Base-by-base conservation (phyloP, 1,140 invertebrate species). In the Coptotermes formosanus region DNA sequence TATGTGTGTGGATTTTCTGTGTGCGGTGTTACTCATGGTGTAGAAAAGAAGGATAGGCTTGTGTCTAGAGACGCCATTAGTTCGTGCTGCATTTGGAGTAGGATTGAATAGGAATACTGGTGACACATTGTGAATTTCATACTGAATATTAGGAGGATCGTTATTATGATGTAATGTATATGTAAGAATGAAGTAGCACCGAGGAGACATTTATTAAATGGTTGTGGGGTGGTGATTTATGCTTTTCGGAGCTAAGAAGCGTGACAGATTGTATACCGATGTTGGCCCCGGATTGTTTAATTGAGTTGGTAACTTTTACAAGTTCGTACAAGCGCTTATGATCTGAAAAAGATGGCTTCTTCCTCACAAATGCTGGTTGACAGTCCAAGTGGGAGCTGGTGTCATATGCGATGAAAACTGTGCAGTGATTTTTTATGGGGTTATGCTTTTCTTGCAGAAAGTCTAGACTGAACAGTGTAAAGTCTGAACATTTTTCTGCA, bases 371-470 rank as follows among this genome's bases (percentile, higher is more conserved):
- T 84, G 83, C 55, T 52, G 45, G 45, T 84, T 84, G 83, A 52
- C 83, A 84, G 83, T 84, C 45, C 48, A 59, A 84, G 83, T 30
- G 83, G 25, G 30, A 84, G 83, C 30, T 84, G 83, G 55, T 84
- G 83, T 84, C 83, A 52, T 84, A 84, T 30, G 25, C 44, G 9
- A 23, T 45, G 45, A 14, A 32, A 52, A 52, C 45, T 32, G 83
- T 84, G 83, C 25, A 84, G 83, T 84, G 83, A 84, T 84, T 52
- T 84, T 86, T 86, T 87, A 92, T 92, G 91, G 91, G 91, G 92
- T 89, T 92, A 92, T 92, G 91, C 90, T 92, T 92, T 91, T 92
- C 91, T 90, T 92, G 91, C 90, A 92, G 91, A 90, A 92, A 90
- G 91, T 90, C 91, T 88, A 90, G 90, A 88, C 89, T 92, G 87